A percentile compares a stretch with the other conserved stretches of the same genome.
These are phyloP conservation scores for Spilarctia lutea DNA, from an alignment of 2,888 invertebrate species.

Conservation along the genomic window DNA sequence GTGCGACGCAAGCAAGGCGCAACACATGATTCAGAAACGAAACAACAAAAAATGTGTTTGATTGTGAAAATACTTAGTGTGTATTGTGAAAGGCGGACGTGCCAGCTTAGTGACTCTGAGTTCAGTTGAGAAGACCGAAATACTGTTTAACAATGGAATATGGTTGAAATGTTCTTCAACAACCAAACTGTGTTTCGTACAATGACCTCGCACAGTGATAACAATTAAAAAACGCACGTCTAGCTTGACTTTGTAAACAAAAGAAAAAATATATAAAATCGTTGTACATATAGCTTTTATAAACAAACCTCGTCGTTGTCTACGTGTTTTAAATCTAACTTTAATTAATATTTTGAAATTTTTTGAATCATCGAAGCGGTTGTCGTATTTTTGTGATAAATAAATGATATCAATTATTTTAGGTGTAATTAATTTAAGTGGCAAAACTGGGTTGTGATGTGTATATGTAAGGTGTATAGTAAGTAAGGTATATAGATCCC, in stretches of 20 bases:
- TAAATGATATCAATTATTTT: constrained; percentile 60
- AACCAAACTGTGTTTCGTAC: constrained; percentile 80
- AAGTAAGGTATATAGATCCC: constrained; percentile 65
- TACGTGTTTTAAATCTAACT: constrained; percentile 65
- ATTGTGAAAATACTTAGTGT: constrained; percentile 70
- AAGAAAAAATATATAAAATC: constrained; percentile 38
- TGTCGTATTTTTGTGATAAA: constrained; percentile 86
- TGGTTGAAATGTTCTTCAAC: constrained; percentile 75
- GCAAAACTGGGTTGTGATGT: constrained; percentile 87
- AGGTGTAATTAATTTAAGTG: constrained; percentile 71
- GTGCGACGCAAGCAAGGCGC: constrained; percentile 62
- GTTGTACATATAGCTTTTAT: constrained; percentile 65
- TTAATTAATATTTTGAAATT: constrained; percentile 69
- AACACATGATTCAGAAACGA: constrained; percentile 69
- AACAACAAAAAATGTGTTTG: constrained; percentile 83
- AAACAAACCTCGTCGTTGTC: constrained; percentile 69
- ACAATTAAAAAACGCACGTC: constrained; percentile 47
- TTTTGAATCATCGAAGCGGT: constrained; percentile 85
- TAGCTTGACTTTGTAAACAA: constrained; percentile 42
- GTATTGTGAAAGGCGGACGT: constrained; percentile 78
- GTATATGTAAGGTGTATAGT: constrained; percentile 79
- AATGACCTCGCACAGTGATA: constrained; percentile 74
- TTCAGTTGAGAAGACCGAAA: constrained; percentile 80
- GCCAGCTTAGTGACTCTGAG: constrained; percentile 70
- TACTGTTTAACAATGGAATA: constrained; percentile 83